Percentiles rank a stretch among this genome's conserved stretches.
phyloP scores from a whole-genome alignment of 2,113 vertebrate genomes.

The Arvicanthis niloticus region DNA sequence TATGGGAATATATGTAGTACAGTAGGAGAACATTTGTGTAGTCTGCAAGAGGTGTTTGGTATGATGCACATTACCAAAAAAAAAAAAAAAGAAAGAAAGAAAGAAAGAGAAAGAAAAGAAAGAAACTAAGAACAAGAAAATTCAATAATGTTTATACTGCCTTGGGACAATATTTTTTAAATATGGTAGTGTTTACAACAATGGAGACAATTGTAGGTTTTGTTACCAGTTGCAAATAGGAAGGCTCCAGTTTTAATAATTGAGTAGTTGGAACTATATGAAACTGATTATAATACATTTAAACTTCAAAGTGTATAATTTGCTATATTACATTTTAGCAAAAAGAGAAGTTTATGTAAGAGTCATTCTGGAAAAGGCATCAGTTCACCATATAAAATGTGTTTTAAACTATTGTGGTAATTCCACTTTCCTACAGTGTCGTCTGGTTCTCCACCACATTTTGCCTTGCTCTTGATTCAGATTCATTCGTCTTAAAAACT shows the following conservation, averaged over 20 bases:
- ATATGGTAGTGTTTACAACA: neutral
- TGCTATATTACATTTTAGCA: neutral
- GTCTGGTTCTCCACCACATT: neutral
- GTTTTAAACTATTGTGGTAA: neutral
- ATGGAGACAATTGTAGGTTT: neutral
- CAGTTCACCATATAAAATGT: neutral
- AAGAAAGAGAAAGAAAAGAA: neutral
- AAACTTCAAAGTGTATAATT: neutral
- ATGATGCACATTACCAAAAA: neutral
- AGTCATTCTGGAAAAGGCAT: neutral
- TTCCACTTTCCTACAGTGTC: neutral
- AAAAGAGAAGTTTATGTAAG: neutral
- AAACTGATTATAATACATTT: neutral
- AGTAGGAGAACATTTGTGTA: neutral
- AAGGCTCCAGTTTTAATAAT: neutral
- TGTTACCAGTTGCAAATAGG: neutral
- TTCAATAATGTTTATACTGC: neutral
- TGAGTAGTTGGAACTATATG: neutral
- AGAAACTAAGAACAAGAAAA: neutral
- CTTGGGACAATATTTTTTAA: neutral
- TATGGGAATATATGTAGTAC: too few relatives aligned
- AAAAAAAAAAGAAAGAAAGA: neutral
- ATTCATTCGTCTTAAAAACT: neutral
- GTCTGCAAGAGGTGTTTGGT: neutral
- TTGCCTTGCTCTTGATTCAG: neutral